Base-by-base conservation (phyloP, 1,140 invertebrate species). In the Drosophila parabipectinata region DNA sequence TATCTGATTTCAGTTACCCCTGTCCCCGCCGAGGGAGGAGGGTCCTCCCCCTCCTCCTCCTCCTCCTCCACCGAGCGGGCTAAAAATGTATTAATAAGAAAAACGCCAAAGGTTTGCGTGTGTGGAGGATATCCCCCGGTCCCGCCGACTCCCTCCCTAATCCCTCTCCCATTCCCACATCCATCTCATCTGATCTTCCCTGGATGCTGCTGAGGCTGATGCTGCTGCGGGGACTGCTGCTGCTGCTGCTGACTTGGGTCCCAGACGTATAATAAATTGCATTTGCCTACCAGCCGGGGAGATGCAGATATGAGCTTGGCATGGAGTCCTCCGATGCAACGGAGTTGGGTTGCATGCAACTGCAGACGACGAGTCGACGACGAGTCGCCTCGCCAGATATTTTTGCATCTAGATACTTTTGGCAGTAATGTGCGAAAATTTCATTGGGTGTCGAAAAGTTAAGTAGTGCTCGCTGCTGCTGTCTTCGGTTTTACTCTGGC, bases 31-130 rank as follows among this genome's bases (percentile, higher is more conserved):
- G 44, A 9, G 15, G 3, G 34, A 14, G 45, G 30, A 54, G 34
- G 28, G 56, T 56, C 34, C 34, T 26, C 45, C 52, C n/a, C 34
- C 52, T 15, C 34, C 37, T 56, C 26, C 34, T 26, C 45, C 26
- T 28, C 26, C 52, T 10, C 44, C 37, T 30, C 59, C 39, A 18
- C 18, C 32, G n/a, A 26, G 44, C 44, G 50, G 80, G 61, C 74
- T 80, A 89, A 85, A 85, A 90, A 90, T 84, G 88, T 91, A 90
- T 90, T 91, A 90, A 90, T 90, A 90, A 90, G 83, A 90, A 87
- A 71, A 90, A 90, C 76, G 72, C 69, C 83, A 78, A 88, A 75
- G 80, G 78, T 62, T 90, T 88, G 88, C 88, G 88, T 90, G 83
- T 82, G 82, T 87, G 75, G 53, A 64, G 72, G 67, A 73, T 39